Evolutionary conservation across 2,797 vertebrate genomes (phyloP), one percentile per base, ranked within the genome.

Genomic region (Argentina silus): DNA sequence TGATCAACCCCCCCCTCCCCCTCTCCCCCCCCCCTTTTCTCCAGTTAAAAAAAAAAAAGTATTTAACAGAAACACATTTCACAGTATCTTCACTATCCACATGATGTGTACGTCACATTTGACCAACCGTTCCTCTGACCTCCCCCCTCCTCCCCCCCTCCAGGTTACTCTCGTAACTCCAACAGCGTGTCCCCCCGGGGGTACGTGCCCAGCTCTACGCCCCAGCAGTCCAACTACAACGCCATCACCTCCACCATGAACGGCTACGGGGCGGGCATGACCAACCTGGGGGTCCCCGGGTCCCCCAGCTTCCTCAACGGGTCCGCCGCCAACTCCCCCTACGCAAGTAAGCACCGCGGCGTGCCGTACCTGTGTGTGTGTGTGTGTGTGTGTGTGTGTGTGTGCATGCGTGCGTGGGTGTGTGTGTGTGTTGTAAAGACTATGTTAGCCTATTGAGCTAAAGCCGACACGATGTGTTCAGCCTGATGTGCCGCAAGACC

Each of bases 231-330:
- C 85, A 90, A 93, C 93, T 98, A 98, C 82, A 94, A 95, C 90
- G 91, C 93, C 83, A 95, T 95, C 82, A 94, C 94, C 2, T 94
- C 95, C 72, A 95, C 93, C 77, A 96, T 96, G 92, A 95, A 95
- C n/a, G 95, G 96, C 56, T 98, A 97, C 21, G 95, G 95, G 0
- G 91, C 93, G 0, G 92, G 93, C 23, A 96, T 98, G 95, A 93
- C 95, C 70, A 94, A 96, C 81, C 95, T 98, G 51, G 96, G 96
- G 0, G 96, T 97, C 1, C 96, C 97, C 0, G 95, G 94, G 1
- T 98, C 97, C 19, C 97, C 97, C 36, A 95, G 96, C 89, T 98
- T 98, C 92, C 96, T 98, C 85, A 98, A 96, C 10, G 97, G 97
- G 74, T 96, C 97, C 81, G 91, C 96, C 0, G 94, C 95, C 89